These are phyloP conservation scores for Dicaeum eximium DNA, from an alignment of 2,113 vertebrate species.

Conservation along the genomic window DNA sequence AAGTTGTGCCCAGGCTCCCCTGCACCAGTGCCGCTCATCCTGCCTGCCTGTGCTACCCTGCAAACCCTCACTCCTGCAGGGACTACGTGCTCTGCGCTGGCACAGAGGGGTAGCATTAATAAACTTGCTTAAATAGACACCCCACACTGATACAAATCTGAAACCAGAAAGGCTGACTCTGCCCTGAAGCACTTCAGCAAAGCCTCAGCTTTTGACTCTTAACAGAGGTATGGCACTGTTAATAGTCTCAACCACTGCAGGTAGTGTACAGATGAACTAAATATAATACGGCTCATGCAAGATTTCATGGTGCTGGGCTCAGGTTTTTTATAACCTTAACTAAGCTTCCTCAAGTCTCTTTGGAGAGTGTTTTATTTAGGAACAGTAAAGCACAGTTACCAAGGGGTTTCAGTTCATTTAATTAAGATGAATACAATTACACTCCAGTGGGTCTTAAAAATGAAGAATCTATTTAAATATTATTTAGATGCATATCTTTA, in stretches of 20 bases:
- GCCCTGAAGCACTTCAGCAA: background rate
- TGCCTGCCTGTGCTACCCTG: rapidly evolving
- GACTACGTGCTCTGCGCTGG: rapidly evolving
- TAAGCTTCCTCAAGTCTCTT: background rate
- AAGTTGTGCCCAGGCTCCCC: background rate
- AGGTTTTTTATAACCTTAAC: slow-evolving; percentile 6
- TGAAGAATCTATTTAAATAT: slow-evolving; percentile 55
- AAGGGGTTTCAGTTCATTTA: slow-evolving; percentile 55
- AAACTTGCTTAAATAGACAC: background rate
- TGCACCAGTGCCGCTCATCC: rapidly evolving
- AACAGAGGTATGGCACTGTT: background rate
- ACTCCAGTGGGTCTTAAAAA: slow-evolving; percentile 56
- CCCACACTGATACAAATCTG: background rate
- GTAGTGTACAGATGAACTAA: background rate
- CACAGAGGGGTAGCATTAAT: background rate
- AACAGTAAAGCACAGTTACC: slow-evolving; percentile 36
- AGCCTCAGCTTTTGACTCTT: background rate
- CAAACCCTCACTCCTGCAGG: background rate
- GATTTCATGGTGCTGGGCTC: background rate
- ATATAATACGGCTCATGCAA: background rate
- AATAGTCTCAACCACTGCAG: background rate
- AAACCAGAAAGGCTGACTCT: background rate
- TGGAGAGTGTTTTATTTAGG: slow-evolving; percentile 50
- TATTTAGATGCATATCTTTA: slow-evolving; percentile 56
- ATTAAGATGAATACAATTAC: slow-evolving; percentile 66